These are phyloP conservation scores for Stenodema calcarata DNA, from an alignment of 2,888 invertebrate species.

Conservation along the genomic window DNA sequence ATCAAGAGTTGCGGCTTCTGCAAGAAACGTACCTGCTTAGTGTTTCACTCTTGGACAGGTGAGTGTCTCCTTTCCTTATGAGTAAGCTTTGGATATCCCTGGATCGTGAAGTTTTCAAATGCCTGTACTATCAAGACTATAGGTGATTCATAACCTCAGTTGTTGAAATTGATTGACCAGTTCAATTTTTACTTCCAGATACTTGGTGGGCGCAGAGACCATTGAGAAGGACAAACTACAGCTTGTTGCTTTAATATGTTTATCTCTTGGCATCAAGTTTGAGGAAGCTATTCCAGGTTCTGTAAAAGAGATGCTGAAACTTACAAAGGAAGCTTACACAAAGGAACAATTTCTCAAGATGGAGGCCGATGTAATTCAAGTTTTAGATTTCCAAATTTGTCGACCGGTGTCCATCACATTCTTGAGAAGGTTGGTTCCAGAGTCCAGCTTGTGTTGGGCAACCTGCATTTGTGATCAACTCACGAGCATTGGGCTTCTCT, in stretches of 20 bases:
- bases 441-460: too few relatives aligned
- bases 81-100: too few relatives aligned
- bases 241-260: slow-evolving; percentile 85
- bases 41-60: slow-evolving; percentile 87
- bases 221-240: slow-evolving; percentile 71
- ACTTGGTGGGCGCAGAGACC: slow-evolving; percentile 69
- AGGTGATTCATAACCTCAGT: too few relatives aligned
- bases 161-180: background rate
- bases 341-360: slow-evolving; percentile 40
- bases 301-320: slow-evolving; percentile 87
- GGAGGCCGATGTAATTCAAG: slow-evolving; percentile 40
- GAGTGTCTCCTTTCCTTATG: too few relatives aligned
- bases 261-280: slow-evolving; percentile 92
- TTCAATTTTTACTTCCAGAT: background rate
- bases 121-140: too few relatives aligned
- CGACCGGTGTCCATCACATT: slow-evolving; percentile 46
- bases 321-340: slow-evolving; percentile 65
- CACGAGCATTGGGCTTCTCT: too few relatives aligned
- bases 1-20: slow-evolving; percentile 81
- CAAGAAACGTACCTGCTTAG: slow-evolving; percentile 90
- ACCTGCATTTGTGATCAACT: too few relatives aligned
- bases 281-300: slow-evolving; percentile 93
- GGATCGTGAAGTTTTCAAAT: too few relatives aligned
- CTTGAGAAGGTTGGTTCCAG: slow-evolving; percentile 46
- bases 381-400: slow-evolving; percentile 38